Base-by-base conservation (phyloP, 2,797 vertebrate species). In the Remorina albescens region DNA sequence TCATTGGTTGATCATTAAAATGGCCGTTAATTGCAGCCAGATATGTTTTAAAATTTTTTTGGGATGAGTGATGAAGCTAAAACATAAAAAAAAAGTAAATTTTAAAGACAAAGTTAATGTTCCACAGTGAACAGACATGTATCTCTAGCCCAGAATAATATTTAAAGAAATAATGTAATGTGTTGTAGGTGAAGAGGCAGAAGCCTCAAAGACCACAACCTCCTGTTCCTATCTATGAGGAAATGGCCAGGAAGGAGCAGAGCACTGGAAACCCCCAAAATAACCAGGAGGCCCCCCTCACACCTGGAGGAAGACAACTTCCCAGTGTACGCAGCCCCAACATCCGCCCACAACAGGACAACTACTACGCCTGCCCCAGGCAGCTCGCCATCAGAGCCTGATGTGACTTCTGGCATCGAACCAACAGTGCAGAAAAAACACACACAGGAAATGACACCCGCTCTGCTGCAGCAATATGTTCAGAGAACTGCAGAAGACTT, bases 341-440 rank as follows among this genome's bases (percentile, higher is more conserved):
- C 78, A 67, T 88, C 82, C 77, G 64, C 23, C 86, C 80, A 2
- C 75, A 71, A 4, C 90, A 91, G 66, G 91, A 93, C 16, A 92
- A 91, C 84, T 83, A 89, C 73, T 94, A 94, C 46, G 92, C 92
- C 71, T 89, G 84, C 34, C 93, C 93, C 56, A 59, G 86, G 10
- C 85, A 86, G 59, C 71, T 88, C 23, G 47, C 55, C 28, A 75
- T 83, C 70, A 78, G 46, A 23, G 68, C 49, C 36, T 84, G 77
- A 86, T 0, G 13, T 3, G 39, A 58, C 30, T 2, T 36, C 41
- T 39, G 23, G 8, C 11, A 2, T 1, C 2, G 6, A 15, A 19
- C 32, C 37, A n/a, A 67, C 26, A 15, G 13, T n/a, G 26, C 36
- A 10, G 25, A 6, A 30, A 11, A 32, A 49, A 41, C 21, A 21